Base-by-base conservation (phyloP, 2,113 vertebrate genomes). In the Bostrychus sinensis region DNA sequence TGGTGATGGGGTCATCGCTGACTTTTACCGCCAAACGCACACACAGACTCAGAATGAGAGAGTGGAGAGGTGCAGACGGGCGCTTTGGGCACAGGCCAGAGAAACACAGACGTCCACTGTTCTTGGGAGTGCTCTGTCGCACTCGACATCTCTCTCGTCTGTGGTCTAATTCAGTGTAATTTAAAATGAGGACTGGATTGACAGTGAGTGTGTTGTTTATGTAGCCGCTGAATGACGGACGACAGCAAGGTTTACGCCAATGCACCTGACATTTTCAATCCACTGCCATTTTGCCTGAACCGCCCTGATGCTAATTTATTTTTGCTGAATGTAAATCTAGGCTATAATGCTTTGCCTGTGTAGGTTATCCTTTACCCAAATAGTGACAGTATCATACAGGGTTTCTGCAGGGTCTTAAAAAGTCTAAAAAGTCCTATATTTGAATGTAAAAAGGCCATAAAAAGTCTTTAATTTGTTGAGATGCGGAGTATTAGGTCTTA, bases 31-130 rank as follows among this genome's bases (percentile, higher is more conserved):
- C 56, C 41, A 51, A 30, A 54, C 16, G 20, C 13, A 62, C 78
- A 69, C 2, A n/a, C 43, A 26, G 45, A 11, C 16, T 19, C n/a
- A 20, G 45, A 42, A 56, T 11, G 55, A 22, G 46, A 42, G 25
- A 22, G 70, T 61, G 69, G 63, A 56, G 64, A 66, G 72, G 41
- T 67, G 26, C 74, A 51, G 56, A 75, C 50, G 2, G 51, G 45
- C 37, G 39, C 7, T 42, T 41, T 65, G 86, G 83, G 60, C 41
- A 30, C 13, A 0, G 34, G 79, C 80, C 82, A 78, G 69, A 1
- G 19, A 53, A 79, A 76, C 51, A 87, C 79, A 87, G 57, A 68
- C 43, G 39, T 63, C 62, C 77, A 77, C 84, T 88, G 84, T 87
- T 81, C 81, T 86, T 66, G 63, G 75, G 72, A 77, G 75, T 82